Evolutionary conservation across 2,888 invertebrate genomes (phyloP).

Genomic region (Yponomeuta cagnagella): DNA sequence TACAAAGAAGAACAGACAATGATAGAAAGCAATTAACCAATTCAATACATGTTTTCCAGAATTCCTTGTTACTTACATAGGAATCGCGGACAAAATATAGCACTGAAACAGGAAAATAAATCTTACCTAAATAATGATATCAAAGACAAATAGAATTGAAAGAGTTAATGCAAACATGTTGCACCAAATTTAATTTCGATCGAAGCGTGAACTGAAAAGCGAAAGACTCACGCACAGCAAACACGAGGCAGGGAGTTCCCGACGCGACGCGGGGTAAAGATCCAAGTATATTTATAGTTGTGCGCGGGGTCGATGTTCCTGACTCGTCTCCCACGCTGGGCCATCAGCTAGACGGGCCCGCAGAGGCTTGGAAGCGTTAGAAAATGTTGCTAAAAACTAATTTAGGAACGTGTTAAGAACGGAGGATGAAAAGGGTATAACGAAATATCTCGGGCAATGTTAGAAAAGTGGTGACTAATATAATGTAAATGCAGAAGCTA

Average conservation of each 20-base stretch:
- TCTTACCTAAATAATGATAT: no score
- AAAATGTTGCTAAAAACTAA: background rate
- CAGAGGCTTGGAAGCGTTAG: background rate
- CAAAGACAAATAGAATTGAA: background rate
- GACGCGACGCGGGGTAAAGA: slow-evolving; percentile 46
- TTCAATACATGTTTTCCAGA: background rate
- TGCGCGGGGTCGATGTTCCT: slow-evolving; percentile 68
- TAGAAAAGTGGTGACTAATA: no score
- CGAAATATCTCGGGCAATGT: no score
- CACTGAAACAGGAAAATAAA: no score
- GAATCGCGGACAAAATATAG: no score
- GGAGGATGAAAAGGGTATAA: no score
- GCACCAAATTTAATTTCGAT: background rate
- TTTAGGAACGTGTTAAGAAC: no score
- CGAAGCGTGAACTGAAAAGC: background rate
- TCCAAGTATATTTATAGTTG: slow-evolving; percentile 62
- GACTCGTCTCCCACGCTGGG: slow-evolving; percentile 60
- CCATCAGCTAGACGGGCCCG: slow-evolving; percentile 21
- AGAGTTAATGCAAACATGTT: background rate
- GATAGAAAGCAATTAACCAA: background rate
- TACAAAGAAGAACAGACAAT: background rate
- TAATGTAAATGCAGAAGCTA: no score
- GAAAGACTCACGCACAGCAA: background rate
- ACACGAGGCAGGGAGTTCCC: slow-evolving; percentile 19
- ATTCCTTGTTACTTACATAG: no score